Conservation (phyloP, 2,113 vertebrate genomes). For the Ptilorrhoa leucosticta region DNA sequence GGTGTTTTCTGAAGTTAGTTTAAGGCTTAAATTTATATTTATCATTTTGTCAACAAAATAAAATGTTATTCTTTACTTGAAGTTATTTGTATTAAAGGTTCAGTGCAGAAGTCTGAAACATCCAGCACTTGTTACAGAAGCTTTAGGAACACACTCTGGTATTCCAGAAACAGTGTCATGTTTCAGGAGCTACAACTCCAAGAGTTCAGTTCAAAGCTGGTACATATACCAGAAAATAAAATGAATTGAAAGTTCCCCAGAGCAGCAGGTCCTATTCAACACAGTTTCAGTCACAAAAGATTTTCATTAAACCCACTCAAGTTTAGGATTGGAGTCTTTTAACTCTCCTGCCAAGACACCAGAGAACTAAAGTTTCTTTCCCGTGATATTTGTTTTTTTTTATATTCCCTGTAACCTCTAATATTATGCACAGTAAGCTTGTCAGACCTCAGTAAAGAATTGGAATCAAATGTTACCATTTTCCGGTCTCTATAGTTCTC, state of each 20-base stretch:
- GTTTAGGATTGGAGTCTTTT: neutral
- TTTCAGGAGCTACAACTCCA: neutral
- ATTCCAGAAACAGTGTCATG: neutral
- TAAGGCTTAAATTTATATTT: neutral
- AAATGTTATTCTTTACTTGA: neutral
- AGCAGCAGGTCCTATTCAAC: neutral
- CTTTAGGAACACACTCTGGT: neutral
- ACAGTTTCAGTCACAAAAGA: neutral
- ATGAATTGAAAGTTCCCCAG: neutral
- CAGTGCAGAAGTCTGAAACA: neutral
- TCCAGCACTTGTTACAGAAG: neutral
- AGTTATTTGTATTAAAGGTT: neutral
- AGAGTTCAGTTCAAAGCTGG: neutral
- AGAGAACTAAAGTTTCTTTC: neutral
- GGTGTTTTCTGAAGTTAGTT: neutral
- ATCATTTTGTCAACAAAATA: neutral
- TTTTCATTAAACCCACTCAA: neutral
- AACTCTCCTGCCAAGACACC: neutral
- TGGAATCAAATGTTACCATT: neutral
- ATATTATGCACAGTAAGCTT: neutral
- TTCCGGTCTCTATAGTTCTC: neutral
- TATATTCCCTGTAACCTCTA: neutral
- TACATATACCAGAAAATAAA: neutral
- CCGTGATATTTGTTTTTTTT: neutral
- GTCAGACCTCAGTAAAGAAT: neutral